Conservation (phyloP, 2,113 vertebrate species). For the Halcyon senegalensis region DNA sequence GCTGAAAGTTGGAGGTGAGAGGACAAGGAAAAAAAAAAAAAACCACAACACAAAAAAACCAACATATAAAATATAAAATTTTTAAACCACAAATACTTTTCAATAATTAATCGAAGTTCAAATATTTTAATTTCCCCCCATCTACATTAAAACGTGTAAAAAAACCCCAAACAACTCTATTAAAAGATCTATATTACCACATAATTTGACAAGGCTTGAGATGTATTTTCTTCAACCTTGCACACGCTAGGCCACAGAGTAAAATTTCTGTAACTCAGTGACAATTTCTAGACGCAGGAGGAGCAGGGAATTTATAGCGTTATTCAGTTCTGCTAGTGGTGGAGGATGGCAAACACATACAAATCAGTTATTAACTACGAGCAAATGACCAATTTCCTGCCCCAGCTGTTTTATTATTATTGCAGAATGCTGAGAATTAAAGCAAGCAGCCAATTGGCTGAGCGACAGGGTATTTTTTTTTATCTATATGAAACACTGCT, state of each 20-base stretch:
- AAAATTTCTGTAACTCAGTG: not conserved
- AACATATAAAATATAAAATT: not conserved
- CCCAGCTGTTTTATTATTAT: conserved; percentile 70
- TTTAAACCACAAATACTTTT: not conserved
- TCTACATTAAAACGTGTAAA: not conserved
- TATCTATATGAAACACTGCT: conserved; percentile 68
- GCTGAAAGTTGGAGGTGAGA: conserved; percentile 69
- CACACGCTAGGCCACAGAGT: not conserved
- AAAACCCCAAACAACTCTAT: not conserved
- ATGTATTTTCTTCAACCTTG: not conserved
- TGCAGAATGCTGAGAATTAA: conserved; percentile 58
- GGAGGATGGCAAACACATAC: conserved; percentile 42
- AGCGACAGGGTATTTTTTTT: conserved; percentile 62
- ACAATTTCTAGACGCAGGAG: conserved; percentile 13
- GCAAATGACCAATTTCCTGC: conserved; percentile 72
- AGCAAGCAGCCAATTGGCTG: conserved; percentile 51
- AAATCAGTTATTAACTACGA: conserved; percentile 61
- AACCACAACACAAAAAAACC: not conserved
- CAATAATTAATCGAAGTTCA: not conserved
- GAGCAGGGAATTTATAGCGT: conserved; percentile 14
- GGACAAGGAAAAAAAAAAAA: not conserved
- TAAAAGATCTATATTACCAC: not conserved
- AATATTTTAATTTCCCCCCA: not conserved
- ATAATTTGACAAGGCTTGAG: not conserved
- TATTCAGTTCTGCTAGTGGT: conserved; percentile 44